Evolutionary conservation across 2,888 invertebrate genomes (phyloP).

Genomic region (Aromia moschata): DNA sequence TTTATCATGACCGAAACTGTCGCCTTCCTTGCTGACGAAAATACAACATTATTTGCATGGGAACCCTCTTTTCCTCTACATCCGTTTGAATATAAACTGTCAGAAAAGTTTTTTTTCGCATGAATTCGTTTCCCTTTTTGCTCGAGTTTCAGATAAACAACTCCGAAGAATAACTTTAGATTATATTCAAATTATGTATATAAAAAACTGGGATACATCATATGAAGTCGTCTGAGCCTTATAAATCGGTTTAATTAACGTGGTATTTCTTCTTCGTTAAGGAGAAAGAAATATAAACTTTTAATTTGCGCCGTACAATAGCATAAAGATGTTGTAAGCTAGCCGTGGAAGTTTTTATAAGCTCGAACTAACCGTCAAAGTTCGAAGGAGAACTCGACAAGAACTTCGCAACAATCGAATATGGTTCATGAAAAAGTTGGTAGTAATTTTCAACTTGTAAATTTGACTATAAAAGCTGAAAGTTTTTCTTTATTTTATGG

Average conservation of each 20-base stretch:
- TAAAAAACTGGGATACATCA: not conserved
- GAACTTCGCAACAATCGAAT: slow-evolving; percentile 31
- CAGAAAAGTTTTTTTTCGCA: slow-evolving; percentile 34
- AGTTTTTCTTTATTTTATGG: slow-evolving; percentile 8
- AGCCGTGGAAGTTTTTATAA: slow-evolving; percentile 32
- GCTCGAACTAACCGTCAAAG: slow-evolving; percentile 30
- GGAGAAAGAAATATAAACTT: slow-evolving; percentile 15
- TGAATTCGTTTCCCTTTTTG: slow-evolving; percentile 30
- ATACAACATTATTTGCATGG: slow-evolving; percentile 42
- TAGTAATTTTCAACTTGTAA: slow-evolving; percentile 12
- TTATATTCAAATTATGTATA: not conserved
- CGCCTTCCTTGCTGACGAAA: slow-evolving; percentile 37
- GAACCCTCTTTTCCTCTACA: slow-evolving; percentile 32
- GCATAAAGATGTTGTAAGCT: slow-evolving; percentile 37
- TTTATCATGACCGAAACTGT: slow-evolving; percentile 46
- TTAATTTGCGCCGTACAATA: slow-evolving; percentile 35
- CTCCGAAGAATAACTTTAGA: slow-evolving; percentile 15
- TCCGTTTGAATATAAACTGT: slow-evolving; percentile 38
- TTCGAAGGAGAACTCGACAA: slow-evolving; percentile 29
- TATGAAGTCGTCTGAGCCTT: slow-evolving; percentile 12
- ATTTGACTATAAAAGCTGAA: slow-evolving; percentile 8
- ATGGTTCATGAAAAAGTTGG: slow-evolving; percentile 26
- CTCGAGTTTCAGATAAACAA: slow-evolving; percentile 29
- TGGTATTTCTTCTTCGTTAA: slow-evolving; percentile 19
- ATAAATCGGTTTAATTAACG: slow-evolving; percentile 33